phyloP scores from a whole-genome alignment of 2,113 vertebrate species.

The Crotalus viridis region DNA sequence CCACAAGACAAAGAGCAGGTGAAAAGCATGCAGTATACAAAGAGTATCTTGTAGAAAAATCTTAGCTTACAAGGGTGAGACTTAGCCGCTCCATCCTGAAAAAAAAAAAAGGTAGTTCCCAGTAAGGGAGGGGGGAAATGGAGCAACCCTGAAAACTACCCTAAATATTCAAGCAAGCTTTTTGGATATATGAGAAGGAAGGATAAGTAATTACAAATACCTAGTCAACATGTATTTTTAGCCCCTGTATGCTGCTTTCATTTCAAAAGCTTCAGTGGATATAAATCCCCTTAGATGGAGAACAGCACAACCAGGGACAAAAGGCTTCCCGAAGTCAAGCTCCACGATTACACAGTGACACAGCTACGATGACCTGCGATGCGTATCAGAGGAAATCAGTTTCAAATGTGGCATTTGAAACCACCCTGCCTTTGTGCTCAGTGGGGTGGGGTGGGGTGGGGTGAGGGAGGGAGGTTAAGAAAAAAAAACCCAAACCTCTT shows the following conservation, averaged over 20 bases:
- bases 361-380: conserved; percentile 50
- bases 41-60: neutral
- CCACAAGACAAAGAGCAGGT: neutral
- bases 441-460: too few species aligned
- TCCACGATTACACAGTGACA: conserved; percentile 30
- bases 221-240: conserved; percentile 39
- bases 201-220: conserved; percentile 11
- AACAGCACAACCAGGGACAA: conserved; percentile 46
- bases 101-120: too few species aligned
- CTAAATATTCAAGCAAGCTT: conserved; percentile 36
- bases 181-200: neutral
- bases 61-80: neutral
- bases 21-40: neutral
- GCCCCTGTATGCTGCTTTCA: conserved; percentile 53
- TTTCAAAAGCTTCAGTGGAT: conserved; percentile 35
- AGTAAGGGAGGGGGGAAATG: too few species aligned
- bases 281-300: conserved; percentile 38
- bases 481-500: neutral
- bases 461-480: neutral
- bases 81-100: neutral
- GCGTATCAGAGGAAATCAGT: conserved; percentile 43
- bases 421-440: conserved; percentile 34
- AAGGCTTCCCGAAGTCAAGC: conserved; percentile 54
- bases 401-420: conserved; percentile 29
- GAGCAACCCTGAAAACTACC: conserved; percentile 38